Conservation (phyloP, 2,113 vertebrate genomes). For the Mixornis gularis region DNA sequence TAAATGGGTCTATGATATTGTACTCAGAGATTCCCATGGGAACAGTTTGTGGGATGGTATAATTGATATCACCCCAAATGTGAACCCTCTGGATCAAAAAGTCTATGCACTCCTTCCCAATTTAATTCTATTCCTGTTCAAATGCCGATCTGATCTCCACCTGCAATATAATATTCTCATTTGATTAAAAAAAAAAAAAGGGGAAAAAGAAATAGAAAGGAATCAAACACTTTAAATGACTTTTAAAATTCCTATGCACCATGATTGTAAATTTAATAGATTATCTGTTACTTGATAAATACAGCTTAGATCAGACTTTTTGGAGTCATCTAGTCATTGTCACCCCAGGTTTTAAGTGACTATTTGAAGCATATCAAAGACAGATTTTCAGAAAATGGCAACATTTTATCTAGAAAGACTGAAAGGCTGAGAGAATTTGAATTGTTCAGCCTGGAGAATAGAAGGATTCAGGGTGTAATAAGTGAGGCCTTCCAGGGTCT, state of each 20-base stretch:
- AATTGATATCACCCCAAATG: neutral
- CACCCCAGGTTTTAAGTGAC: neutral
- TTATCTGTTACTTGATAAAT: neutral
- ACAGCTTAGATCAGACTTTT: neutral
- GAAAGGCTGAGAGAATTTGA: neutral
- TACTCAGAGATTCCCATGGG: neutral
- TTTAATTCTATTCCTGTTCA: neutral
- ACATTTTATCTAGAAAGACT: neutral
- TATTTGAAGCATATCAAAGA: neutral
- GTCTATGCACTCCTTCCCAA: rapidly evolving
- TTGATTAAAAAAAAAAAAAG: neutral
- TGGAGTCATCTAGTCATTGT: neutral
- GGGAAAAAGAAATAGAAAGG: neutral
- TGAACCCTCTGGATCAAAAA: neutral
- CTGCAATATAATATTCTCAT: neutral
- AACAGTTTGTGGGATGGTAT: neutral
- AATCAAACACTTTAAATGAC: neutral
- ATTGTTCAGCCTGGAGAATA: neutral
- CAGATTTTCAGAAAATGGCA: neutral
- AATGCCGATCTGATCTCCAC: neutral
- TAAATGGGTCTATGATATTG: neutral
- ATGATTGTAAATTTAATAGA: neutral
- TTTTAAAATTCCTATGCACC: neutral
- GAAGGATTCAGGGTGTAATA: neutral
- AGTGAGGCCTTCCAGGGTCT: neutral